phyloP scores from a whole-genome alignment of 2,888 invertebrate genomes.

The Steromphala cineraria region DNA sequence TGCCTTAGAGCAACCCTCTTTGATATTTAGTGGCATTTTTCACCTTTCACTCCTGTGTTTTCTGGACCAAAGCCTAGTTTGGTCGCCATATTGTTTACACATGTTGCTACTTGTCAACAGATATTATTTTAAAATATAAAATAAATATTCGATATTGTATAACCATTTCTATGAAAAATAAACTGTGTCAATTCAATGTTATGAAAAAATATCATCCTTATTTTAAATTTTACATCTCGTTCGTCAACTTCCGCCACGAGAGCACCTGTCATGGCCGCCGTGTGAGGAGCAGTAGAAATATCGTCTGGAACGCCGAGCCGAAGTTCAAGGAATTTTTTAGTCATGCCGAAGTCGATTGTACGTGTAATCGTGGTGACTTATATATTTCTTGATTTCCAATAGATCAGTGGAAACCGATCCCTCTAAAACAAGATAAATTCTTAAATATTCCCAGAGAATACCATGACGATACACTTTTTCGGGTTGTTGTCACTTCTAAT shows the following conservation, averaged over 20 bases:
- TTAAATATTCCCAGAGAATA: not conserved
- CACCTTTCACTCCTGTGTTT: not conserved
- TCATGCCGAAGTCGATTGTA: not conserved
- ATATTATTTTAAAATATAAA: not conserved
- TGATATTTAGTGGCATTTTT: not conserved
- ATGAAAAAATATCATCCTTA: not conserved
- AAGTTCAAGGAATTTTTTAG: not conserved
- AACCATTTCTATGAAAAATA: no score
- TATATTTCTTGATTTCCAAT: no score
- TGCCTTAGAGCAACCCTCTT: not conserved
- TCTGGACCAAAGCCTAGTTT: constrained; percentile 17
- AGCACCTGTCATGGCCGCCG: constrained; percentile 1
- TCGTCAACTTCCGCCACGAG: not conserved
- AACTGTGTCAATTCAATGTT: not conserved
- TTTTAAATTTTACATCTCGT: not conserved
- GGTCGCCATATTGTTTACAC: constrained; percentile 40
- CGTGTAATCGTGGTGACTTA: not conserved
- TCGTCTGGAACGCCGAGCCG: no score
- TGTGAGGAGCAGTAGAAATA: not conserved
- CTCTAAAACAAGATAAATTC: no score
- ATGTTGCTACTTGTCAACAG: constrained; percentile 24
- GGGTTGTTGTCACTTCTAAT: not conserved
- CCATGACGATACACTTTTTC: not conserved
- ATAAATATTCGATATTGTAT: not conserved
- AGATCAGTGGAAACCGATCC: no score